Base-by-base conservation (phyloP, 2,797 vertebrate genomes). In the Pseudochromis fuscus region DNA sequence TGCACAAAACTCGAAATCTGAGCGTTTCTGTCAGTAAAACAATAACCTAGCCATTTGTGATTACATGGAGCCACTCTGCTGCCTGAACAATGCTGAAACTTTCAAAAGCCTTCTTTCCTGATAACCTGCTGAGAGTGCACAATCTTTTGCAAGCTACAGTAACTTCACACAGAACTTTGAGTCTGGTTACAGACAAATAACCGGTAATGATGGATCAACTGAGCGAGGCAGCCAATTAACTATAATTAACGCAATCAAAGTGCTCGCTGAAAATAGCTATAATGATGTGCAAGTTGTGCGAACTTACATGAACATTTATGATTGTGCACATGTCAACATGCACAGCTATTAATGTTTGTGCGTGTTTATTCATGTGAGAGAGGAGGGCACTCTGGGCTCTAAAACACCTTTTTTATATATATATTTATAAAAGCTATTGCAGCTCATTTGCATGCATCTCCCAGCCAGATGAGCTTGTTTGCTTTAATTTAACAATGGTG, bases 1-100 rank as follows among this genome's bases (percentile, higher is more conserved):
- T 91, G 92, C 74, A 48, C 82, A 89, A 86, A 90, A 88, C 82
- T 87, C 13, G 68, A 90, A 92, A 92, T 91, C 64, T 71, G 89
- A 89, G 90, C 37, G 45, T 88, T 88, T 79, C 83, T 92, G 88
- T 89, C 88, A 84, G 89, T 92, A 87, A 93, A 94, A 93, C 91
- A 93, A 91, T 93, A 92, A 89, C 78, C 70, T 31, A 82, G 78
- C 84, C 85, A 89, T 93, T 93, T 90, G 84, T 91, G 87, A 91
- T 91, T 88, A 91, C 87, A 78, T 51, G 53, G 75, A 90, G 81
- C 72, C 79, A 79, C 75, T 84, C 63, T 68, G 76, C 82, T 62
- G 80, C 81, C 51, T 37, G 74, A 91, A 84, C 87, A 89, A 80
- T 77, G 81, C 76, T 63, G 59, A 80, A 88, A 83, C 73, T 82